Conservation (phyloP, 2,113 vertebrate genomes). For the Brachirus orientalis region DNA sequence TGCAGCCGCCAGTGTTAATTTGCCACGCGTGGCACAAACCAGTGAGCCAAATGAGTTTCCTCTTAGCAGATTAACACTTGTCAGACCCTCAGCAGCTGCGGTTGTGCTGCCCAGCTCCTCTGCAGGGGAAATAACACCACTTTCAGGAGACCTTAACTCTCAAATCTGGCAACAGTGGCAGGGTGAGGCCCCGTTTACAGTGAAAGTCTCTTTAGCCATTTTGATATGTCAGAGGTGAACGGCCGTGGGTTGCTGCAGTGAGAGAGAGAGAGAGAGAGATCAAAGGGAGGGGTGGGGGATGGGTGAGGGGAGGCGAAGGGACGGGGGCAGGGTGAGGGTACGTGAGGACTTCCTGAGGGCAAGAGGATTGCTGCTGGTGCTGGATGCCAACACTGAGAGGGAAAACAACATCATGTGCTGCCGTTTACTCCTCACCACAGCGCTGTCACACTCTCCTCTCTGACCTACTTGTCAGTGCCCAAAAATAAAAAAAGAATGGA, state of each 20-base stretch:
- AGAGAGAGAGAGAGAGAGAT: conserved; percentile 36
- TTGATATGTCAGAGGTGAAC: conserved; percentile 79
- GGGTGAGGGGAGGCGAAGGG: conserved; percentile 12
- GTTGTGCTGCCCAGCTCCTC: conserved; percentile 53
- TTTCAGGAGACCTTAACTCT: conserved; percentile 46
- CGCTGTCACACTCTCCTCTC: conserved; percentile 80
- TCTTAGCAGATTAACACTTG: conserved; percentile 73
- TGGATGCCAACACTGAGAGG: conserved; percentile 78
- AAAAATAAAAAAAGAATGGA: conserved; percentile 80
- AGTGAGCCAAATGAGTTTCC: conserved; percentile 66
- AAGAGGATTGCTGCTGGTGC: conserved; percentile 71
- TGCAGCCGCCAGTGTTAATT: conserved; percentile 67
- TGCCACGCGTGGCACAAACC: conserved; percentile 51
- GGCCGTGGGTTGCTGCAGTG: conserved; percentile 62
- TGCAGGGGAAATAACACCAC: conserved; percentile 53
- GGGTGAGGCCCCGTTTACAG: conserved; percentile 45
- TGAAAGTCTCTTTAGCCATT: conserved; percentile 56
- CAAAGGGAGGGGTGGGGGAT: conserved; percentile 40
- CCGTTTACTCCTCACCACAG: conserved; percentile 83
- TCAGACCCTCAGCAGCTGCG: conserved; percentile 70
- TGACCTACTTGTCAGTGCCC: conserved; percentile 84
- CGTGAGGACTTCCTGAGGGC: conserved; percentile 69
- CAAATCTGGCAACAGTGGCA: conserved; percentile 42
- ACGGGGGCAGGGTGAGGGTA: conserved; percentile 52
- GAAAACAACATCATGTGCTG: conserved; percentile 86